Percentiles rank a stretch among this genome's conserved stretches.
phyloP scores from a whole-genome alignment of 1,140 invertebrate genomes.

The Calephelis virginiensis region DNA sequence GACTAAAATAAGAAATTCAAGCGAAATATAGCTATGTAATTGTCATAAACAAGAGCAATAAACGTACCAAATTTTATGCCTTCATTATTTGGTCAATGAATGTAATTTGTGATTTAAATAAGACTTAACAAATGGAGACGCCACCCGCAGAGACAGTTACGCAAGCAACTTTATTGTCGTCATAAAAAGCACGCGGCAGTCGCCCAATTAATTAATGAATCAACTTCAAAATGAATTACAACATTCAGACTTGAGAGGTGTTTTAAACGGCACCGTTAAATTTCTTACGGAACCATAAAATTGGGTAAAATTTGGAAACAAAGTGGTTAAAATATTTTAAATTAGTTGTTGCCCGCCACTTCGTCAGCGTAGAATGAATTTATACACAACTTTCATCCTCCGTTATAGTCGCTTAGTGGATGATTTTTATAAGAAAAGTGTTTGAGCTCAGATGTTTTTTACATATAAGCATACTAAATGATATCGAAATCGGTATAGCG shows the following conservation, averaged over 20 bases:
- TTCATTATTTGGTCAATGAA: conserved; percentile 11
- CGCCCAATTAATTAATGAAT: conserved; percentile 69
- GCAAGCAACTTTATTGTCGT: conserved; percentile 49
- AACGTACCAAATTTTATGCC: conserved; percentile 4
- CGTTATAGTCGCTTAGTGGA: too few species aligned
- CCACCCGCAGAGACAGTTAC: conserved; percentile 44
- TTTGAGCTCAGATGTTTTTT: too few species aligned
- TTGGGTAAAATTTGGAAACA: not conserved
- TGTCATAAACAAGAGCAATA: not conserved
- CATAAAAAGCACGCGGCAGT: conserved; percentile 62
- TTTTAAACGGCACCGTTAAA: conserved; percentile 50
- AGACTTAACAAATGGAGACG: conserved; percentile 42
- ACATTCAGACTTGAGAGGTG: conserved; percentile 51
- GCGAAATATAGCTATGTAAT: too few species aligned
- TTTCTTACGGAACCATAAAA: conserved; percentile 51
- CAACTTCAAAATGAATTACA: conserved; percentile 62
- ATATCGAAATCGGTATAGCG: too few species aligned
- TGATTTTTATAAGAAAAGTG: too few species aligned
- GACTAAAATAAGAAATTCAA: too few species aligned
- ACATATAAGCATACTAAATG: too few species aligned
- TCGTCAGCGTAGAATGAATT: too few species aligned
- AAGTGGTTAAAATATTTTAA: not conserved
- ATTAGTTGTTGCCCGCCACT: too few species aligned
- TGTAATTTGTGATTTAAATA: conserved; percentile 5
- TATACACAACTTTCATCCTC: too few species aligned